phyloP scores from a whole-genome alignment of 2,888 invertebrate species.

The Macaria notata region DNA sequence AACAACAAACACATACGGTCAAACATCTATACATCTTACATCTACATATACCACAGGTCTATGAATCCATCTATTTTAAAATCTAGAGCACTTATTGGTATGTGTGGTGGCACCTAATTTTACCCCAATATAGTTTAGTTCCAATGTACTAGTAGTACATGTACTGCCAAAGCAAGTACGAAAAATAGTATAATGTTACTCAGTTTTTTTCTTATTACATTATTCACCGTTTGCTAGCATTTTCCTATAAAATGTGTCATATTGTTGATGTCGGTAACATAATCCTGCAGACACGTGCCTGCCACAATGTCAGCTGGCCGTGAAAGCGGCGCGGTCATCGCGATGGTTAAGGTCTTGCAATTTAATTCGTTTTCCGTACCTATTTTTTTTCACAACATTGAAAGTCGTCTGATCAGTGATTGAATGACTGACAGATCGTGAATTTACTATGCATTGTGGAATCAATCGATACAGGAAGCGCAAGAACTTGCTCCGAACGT shows the following conservation, averaged over 20 bases:
- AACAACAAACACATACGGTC: conserved; percentile 33
- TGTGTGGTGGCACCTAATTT: too few species aligned
- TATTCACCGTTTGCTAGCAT: too few species aligned
- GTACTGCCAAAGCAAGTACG: too few species aligned
- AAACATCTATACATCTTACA: conserved; percentile 2
- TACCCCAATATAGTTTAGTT: too few species aligned
- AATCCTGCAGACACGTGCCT: conserved; percentile 11
- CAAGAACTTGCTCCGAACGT: conserved; percentile 22
- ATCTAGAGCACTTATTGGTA: too few species aligned
- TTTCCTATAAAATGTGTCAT: too few species aligned
- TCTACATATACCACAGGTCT: too few species aligned
- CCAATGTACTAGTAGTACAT: too few species aligned
- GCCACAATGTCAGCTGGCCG: conserved; percentile 15
- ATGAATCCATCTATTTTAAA: too few species aligned
- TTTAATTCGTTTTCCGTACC: conserved; percentile 26
- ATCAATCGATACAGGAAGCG: conserved; percentile 37
- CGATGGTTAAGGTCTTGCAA: conserved; percentile 25
- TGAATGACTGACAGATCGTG: conserved; percentile 5
- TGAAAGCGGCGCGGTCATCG: conserved; percentile 24
- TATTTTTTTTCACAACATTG: conserved; percentile 26
- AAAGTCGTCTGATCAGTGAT: conserved; percentile 11
- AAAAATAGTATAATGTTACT: too few species aligned
- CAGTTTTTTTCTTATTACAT: too few species aligned
- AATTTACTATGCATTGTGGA: conserved; percentile 21
- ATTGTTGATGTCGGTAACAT: background rate